Base-by-base conservation (phyloP, 2,888 invertebrate genomes). In the Brassicogethes aeneus region DNA sequence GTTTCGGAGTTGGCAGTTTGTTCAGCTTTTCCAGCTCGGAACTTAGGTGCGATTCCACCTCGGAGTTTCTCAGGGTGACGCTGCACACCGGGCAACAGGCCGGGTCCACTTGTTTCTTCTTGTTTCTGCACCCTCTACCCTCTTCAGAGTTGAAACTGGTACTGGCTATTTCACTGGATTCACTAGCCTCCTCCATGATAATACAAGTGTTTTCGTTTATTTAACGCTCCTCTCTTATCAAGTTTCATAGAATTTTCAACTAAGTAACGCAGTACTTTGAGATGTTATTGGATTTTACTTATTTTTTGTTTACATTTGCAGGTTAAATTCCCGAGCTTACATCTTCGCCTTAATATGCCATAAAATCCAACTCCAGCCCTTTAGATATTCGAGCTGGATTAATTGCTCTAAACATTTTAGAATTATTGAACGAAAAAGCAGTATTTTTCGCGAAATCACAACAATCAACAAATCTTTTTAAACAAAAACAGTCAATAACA, bases 61-160 rank as follows among this genome's bases (percentile, higher is more conserved):
- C 93, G 1, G 82, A 80, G 2, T 81, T 77, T 36, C 90, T 72
- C 33, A 94, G 75, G 2, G 90, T 89, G 45, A 86, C 79, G 47
- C 91, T 85, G 65, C 94, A 94, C 1, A 89, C 85, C 0, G 94
- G 93, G 65, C 94, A 94, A 63, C 77, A 85, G n/a, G 78, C 75
- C 10, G 82, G 76, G 57, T 85, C 84, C 3, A 73, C 64, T 42
- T 77, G 76, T 64, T 76, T 76, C 55, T 74, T 76, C 43, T 80
- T 72, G 56, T 70, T 76, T 50, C 80, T 69, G 44, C 65, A 68
- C 23, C 66, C 66, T 40, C 66, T 59, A 37, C 63, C 61, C 47
- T 66, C 68, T 52, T 66, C 66, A 31, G 42, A 47, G 43, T 50
- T 54, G 35, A 42, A 54, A 53, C 54, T 56, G 37, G 46, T 53